A percentile compares a stretch with the other conserved stretches of the same genome.
These are phyloP conservation scores for Aethina tumida DNA, from an alignment of 1,140 invertebrate species.

Conservation along the genomic window DNA sequence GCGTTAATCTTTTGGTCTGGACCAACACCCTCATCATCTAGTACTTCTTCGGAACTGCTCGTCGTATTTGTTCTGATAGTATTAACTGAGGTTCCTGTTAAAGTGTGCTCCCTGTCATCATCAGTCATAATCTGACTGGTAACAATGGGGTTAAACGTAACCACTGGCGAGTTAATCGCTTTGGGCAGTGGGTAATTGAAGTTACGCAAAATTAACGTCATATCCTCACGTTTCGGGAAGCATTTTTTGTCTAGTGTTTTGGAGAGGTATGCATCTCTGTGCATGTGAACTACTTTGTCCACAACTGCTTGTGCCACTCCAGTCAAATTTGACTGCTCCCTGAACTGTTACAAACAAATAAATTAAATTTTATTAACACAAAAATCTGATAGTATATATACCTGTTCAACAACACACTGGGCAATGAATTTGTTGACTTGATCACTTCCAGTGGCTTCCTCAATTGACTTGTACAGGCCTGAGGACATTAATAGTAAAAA, in stretches of 20 bases:
- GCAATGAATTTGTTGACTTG: slow-evolving; percentile 74
- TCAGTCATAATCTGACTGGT: slow-evolving; percentile 16
- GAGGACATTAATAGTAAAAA: slow-evolving; percentile 80
- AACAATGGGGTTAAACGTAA: slow-evolving; percentile 49
- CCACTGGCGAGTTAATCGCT: slow-evolving; percentile 44
- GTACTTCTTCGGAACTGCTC: slow-evolving; percentile 25
- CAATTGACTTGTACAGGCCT: slow-evolving; percentile 72
- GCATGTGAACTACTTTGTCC: slow-evolving; percentile 73
- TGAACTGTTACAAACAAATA: slow-evolving; percentile 49
- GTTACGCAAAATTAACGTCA: slow-evolving; percentile 77
- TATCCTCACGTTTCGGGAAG: slow-evolving; percentile 57
- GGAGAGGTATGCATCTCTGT: slow-evolving; percentile 70
- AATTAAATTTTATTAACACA: slow-evolving; percentile 2
- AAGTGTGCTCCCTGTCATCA: slow-evolving; percentile 14
- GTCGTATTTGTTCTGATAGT: slow-evolving; percentile 23
- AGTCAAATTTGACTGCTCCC: slow-evolving; percentile 66
- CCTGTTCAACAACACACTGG: slow-evolving; percentile 67
- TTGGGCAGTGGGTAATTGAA: slow-evolving; percentile 72
- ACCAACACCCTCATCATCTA: slow-evolving; percentile 21
- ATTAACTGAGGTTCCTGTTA: slow-evolving; percentile 9
- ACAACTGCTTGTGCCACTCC: slow-evolving; percentile 81
- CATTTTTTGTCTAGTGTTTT: slow-evolving; percentile 42
- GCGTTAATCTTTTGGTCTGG: slow-evolving; percentile 47
- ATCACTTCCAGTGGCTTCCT: slow-evolving; percentile 68
- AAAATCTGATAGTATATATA: slow-evolving; percentile 29